Base-by-base conservation (phyloP, 2,888 invertebrate species). In the Dasysyrphus albostriatus region DNA sequence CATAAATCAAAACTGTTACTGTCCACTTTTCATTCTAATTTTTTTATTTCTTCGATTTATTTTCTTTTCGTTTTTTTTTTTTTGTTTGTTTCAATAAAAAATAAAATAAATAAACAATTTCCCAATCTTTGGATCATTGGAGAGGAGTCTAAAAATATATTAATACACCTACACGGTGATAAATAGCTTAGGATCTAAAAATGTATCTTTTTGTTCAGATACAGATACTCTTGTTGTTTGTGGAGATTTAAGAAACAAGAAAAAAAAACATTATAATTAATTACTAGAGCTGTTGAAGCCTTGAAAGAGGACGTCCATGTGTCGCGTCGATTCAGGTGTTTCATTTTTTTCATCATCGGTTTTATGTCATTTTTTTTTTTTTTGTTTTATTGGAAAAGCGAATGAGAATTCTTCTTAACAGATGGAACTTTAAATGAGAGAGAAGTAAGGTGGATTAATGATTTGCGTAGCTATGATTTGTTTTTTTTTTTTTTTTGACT, bases 81-180 rank as follows among this genome's bases (percentile, higher is more conserved):
- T n/a, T n/a, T n/a, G n/a, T 19, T 3, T 32, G 32, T 32, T 32
- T 32, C 32, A 32, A 49, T 16, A 49, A 69, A 69, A 51, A 16
- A 54, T 19, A 14, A 75, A 75, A 76, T 65, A 58, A 67, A 67
- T 37, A 69, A 58, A 59, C 44, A 61, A 85, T 81, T 85, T 85
- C 81, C 61, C 65, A 85, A 82, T 80, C 61, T 56, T 63, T 63
- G 74, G 70, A 87, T 82, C 72, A 74, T 69, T 78, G 47, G 34
- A 3, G 24, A 5, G 78, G 51, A 81, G 14, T 75, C 87, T 83
- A 87, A 79, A 87, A 83, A 87, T 87, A 87, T 61, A 24, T 24
- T 24, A 24, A 24, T 65, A 58, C 58, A 72, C 44, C 58, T 72
- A 59, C 69, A 39, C 69, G 54, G 65, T 73, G 76, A 85, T 85